Percentiles rank a stretch among this genome's conserved stretches.
phyloP scores from a whole-genome alignment of 35 echinoderm and acorn worm species.

The Amphiura filiformis region DNA sequence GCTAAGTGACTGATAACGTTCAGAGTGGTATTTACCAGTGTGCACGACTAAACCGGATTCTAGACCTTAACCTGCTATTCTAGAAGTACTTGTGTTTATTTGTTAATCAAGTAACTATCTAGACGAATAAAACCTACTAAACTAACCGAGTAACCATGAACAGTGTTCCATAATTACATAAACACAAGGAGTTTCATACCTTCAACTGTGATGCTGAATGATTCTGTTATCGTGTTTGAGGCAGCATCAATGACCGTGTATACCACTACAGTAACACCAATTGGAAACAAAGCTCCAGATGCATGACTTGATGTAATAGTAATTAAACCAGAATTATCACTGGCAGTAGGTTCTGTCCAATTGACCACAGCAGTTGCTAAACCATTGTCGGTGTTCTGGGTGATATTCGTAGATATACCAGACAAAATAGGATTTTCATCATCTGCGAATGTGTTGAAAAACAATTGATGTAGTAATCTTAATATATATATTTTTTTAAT shows the following conservation, averaged over 20 bases:
- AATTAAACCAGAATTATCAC: neutral
- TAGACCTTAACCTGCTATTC: too few relatives aligned
- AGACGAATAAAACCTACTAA: too few relatives aligned
- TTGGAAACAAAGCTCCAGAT: conserved; percentile 7
- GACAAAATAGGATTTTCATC: neutral
- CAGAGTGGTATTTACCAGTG: too few relatives aligned
- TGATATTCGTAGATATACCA: neutral
- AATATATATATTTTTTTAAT: neutral
- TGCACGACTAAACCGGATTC: too few relatives aligned
- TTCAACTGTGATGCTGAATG: neutral
- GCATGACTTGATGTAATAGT: neutral
- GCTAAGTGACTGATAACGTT: too few relatives aligned
- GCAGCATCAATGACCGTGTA: conserved; percentile 8
- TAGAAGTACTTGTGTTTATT: too few relatives aligned
- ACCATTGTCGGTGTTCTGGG: conserved; percentile 6
- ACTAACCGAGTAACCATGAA: too few relatives aligned
- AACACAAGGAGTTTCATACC: too few relatives aligned
- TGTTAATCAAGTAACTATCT: too few relatives aligned
- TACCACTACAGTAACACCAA: conserved; percentile 15
- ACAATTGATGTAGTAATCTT: neutral
- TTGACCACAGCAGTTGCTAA: conserved; percentile 26
- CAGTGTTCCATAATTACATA: too few relatives aligned
- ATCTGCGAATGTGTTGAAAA: conserved; percentile 11
- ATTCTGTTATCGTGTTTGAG: neutral
- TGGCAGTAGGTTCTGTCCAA: conserved; percentile 3